Evolutionary conservation across 2,113 vertebrate species (phyloP).

Genomic region (Alces alces): DNA sequence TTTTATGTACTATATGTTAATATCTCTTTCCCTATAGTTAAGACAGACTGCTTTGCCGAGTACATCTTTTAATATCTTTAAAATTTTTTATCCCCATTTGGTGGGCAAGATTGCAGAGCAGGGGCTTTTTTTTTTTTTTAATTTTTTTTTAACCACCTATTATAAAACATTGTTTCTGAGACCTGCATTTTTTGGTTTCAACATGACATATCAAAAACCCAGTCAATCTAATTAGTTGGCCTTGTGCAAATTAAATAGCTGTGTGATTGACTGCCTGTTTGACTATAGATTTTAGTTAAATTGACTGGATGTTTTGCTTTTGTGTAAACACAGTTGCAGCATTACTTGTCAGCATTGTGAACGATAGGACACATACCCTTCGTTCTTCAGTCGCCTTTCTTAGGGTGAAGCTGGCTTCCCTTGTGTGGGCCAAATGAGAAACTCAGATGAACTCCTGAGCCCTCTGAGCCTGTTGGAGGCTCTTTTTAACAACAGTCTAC

Average conservation of each 20-base stretch:
- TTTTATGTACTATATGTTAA: neutral
- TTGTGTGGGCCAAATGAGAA: neutral
- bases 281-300: slow-evolving; percentile 49
- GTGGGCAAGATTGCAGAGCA: neutral
- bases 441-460: neutral
- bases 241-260: slow-evolving; percentile 47
- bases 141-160: neutral
- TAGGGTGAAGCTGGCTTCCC: neutral
- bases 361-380: neutral
- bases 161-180: neutral
- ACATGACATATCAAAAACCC: neutral
- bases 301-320: neutral
- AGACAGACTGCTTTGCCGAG: neutral
- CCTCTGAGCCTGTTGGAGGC: neutral
- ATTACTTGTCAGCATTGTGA: neutral
- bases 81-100: neutral
- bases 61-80: neutral
- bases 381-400: neutral
- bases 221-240: slow-evolving; percentile 37
- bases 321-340: neutral
- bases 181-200: neutral
- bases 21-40: neutral
- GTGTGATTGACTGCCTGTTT: slow-evolving; percentile 26
- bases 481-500: neutral
- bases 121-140: neutral